Conservation (phyloP, 1,140 invertebrate genomes). For the Pachypsylla venusta region DNA sequence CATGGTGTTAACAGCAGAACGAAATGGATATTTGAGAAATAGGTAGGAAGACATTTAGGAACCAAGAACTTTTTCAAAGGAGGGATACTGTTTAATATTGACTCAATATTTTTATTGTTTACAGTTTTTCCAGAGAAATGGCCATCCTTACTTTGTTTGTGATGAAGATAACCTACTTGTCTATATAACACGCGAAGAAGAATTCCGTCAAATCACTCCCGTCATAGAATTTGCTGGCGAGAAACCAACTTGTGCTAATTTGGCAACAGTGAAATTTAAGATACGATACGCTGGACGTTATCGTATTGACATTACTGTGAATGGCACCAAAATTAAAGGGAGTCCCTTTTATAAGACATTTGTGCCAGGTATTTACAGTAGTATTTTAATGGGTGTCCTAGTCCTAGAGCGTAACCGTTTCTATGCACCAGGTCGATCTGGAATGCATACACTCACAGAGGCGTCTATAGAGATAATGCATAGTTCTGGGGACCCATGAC, state of each 20-base stretch:
- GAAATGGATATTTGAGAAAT: no score
- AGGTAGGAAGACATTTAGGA: no score
- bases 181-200: conserved; percentile 70
- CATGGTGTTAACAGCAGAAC: no score
- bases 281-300: conserved; percentile 79
- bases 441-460: not conserved
- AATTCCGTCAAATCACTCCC: conserved; percentile 63
- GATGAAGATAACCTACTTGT: conserved; percentile 76
- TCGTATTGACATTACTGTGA: conserved; percentile 67
- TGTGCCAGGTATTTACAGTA: conserved; percentile 47
- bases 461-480: no score
- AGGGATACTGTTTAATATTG: no score
- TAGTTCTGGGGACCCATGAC: no score
- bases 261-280: conserved; percentile 76
- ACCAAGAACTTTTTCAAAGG: no score
- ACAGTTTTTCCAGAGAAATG: conserved; percentile 80
- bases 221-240: conserved; percentile 68
- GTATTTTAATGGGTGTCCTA: no score
- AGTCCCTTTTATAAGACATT: conserved; percentile 50
- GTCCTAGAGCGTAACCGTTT: no score
- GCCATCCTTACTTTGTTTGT: conserved; percentile 80
- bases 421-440: not conserved
- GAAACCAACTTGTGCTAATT: conserved; percentile 65
- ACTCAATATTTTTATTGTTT: conserved; percentile 27
- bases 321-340: conserved; percentile 45